A percentile compares a stretch with the other conserved stretches of the same genome.
phyloP scores from a whole-genome alignment of 2,797 vertebrate species.

The Allobates femoralis region DNA sequence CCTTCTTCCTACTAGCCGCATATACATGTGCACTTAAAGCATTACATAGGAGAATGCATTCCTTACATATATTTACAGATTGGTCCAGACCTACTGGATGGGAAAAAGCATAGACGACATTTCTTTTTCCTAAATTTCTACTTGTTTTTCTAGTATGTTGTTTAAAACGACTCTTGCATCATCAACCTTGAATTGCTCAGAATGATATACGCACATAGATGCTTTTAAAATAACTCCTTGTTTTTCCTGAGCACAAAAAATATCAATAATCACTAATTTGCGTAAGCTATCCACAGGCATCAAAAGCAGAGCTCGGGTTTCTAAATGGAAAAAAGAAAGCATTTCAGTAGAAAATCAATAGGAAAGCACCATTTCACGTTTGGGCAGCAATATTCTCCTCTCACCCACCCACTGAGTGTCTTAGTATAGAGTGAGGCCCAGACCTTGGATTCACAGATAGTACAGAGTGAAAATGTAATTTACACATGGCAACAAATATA shows the following conservation, averaged over 20 bases:
- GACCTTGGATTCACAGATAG: slow-evolving; percentile 39
- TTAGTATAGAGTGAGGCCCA: slow-evolving; percentile 44
- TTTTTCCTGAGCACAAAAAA: slow-evolving; percentile 62
- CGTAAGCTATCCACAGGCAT: slow-evolving; percentile 63
- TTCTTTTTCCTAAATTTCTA: slow-evolving; percentile 1
- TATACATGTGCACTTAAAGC: neutral
- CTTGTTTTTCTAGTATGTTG: slow-evolving; percentile 37
- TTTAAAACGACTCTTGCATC: slow-evolving; percentile 44
- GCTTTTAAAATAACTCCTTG: slow-evolving; percentile 64
- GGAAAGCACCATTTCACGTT: slow-evolving; percentile 62
- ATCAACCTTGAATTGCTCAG: slow-evolving; percentile 40
- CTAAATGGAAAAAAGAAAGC: slow-evolving; percentile 64
- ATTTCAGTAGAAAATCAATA: slow-evolving; percentile 63
- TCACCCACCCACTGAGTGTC: slow-evolving; percentile 55
- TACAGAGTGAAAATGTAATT: slow-evolving; percentile 27
- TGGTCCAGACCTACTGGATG: neutral
- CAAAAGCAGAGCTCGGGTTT: slow-evolving; percentile 57
- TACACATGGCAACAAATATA: slow-evolving; percentile 35
- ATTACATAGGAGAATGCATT: neutral
- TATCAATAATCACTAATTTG: slow-evolving; percentile 64
- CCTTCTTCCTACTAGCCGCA: neutral
- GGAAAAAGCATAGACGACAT: neutral
- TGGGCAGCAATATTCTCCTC: slow-evolving; percentile 50
- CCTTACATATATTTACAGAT: neutral
- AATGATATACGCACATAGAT: slow-evolving; percentile 57